Percentiles rank a stretch among this genome's conserved stretches.
Conservation (phyloP, 2,113 vertebrate species). For the Paraplagusia blochii region DNA sequence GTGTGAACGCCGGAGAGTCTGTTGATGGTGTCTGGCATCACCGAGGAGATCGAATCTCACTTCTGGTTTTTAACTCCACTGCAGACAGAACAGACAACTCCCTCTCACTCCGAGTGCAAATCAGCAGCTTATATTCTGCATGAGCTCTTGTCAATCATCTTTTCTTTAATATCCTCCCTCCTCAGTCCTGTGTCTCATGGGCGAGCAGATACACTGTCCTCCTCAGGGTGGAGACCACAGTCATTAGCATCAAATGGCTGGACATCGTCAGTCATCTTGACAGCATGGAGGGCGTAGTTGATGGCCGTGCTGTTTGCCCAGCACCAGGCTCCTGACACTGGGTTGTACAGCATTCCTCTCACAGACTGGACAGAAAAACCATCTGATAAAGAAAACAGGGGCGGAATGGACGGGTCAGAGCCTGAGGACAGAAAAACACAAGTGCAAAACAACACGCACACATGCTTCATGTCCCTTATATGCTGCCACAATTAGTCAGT, state of each 20-base stretch:
- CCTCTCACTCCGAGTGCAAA: not conserved
- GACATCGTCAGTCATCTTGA: slow-evolving; percentile 66
- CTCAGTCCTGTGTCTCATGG: slow-evolving; percentile 21
- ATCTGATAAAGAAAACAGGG: slow-evolving; percentile 64
- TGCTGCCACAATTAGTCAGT: too few species aligned
- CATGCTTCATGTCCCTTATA: too few species aligned
- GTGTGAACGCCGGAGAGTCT: not conserved
- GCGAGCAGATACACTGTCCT: slow-evolving; percentile 22
- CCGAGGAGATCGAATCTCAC: not conserved
- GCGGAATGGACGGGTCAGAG: not conserved
- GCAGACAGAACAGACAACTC: not conserved
- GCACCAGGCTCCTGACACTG: slow-evolving; percentile 82
- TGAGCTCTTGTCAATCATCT: slow-evolving; percentile 3
- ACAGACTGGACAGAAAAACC: slow-evolving; percentile 84
- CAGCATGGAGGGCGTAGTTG: slow-evolving; percentile 89
- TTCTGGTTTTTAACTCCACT: not conserved
- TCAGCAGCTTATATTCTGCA: slow-evolving; percentile 1
- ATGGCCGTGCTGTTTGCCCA: slow-evolving; percentile 83
- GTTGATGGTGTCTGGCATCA: not conserved
- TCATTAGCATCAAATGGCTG: slow-evolving; percentile 18
- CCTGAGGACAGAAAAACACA: not conserved
- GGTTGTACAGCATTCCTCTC: slow-evolving; percentile 90
- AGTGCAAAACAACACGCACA: not conserved
- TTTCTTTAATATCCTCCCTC: not conserved
- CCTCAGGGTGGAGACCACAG: slow-evolving; percentile 9